Evolutionary conservation across 2,888 invertebrate species (phyloP), one percentile per base, ranked within the genome.

Genomic region (Sesamia inferens): DNA sequence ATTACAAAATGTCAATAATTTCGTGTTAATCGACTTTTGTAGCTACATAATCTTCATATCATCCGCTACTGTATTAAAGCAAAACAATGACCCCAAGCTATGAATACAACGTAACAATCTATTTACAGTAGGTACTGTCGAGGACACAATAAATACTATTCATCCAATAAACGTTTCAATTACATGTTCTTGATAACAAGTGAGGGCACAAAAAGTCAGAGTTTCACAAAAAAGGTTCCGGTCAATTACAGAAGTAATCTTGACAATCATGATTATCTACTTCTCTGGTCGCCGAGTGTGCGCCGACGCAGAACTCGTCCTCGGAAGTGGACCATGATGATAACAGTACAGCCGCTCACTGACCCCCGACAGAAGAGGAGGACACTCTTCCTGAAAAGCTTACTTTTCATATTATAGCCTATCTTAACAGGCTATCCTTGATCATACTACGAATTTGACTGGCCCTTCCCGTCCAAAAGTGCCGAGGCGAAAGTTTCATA

Each of bases 261-360:
- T 8, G 39, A 48, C 24, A 31, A 13, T 42, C 22, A 24, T 58
- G 39, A 66, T 55, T 55, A 39, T 51, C 31, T 76, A 44, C 5
- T 58, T 14, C 22, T 16, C 19, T 10, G 13, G 19, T 48, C 13
- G 55, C 19, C 5, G 3, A 48, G 39, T 57, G 64, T 67, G 39
- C 68, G 14, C 58, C n/a, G 48, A 57, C 66, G 81, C 76, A 79
- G 81, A 80, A 84, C 81, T 55, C 13, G 48, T n/a, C 51, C 68
- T 68, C 65, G 55, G 61, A 19, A 51, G 42, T 74, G 58, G 54
- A 68, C 48, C 39, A 62, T 68, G 58, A 66, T 68, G 74, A 79
- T 58, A 74, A 66, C 11, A 80, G 79, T 44, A 31, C 83, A 78
- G 10, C 2, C 6, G 47, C 19, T 68, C 59, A n/a, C 57, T 79